These are phyloP conservation scores for Phoxinus phoxinus DNA, from an alignment of 2,113 vertebrate species.

Conservation along the genomic window DNA sequence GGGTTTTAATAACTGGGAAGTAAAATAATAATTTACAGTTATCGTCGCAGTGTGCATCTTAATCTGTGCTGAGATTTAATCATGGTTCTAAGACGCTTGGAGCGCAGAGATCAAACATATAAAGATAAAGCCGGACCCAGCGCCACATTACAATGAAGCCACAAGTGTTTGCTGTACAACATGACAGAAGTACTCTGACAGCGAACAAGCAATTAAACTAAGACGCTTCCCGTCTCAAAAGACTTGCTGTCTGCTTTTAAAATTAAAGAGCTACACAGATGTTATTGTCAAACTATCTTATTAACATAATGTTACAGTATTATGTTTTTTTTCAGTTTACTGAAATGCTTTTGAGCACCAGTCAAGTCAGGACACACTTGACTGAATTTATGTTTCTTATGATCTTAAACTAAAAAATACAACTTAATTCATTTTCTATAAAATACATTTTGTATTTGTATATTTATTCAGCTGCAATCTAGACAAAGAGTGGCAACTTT, in stretches of 20 bases:
- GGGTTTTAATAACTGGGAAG: slow-evolving; percentile 61
- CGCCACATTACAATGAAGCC: neutral
- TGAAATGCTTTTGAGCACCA: neutral
- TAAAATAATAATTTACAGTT: slow-evolving; percentile 61
- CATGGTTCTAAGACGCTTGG: neutral
- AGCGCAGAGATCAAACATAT: slow-evolving; percentile 7
- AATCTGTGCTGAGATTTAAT: slow-evolving; percentile 28
- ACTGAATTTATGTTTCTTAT: neutral
- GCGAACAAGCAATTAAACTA: slow-evolving; percentile 21
- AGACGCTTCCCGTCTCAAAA: neutral
- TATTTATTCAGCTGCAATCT: neutral
- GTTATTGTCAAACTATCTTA: slow-evolving; percentile 20
- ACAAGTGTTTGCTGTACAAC: slow-evolving; percentile 24
- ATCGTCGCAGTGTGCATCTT: slow-evolving; percentile 25
- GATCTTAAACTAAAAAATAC: neutral
- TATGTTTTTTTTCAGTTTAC: slow-evolving; percentile 62
- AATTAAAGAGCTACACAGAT: slow-evolving; percentile 10
- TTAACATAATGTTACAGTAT: slow-evolving; percentile 19
- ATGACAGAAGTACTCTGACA: neutral
- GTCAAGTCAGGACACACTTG: neutral
- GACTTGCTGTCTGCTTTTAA: slow-evolving; percentile 6
- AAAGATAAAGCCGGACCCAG: slow-evolving; percentile 30
- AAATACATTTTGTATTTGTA: neutral
- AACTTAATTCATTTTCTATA: neutral
- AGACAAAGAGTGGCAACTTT: neutral